Evolutionary conservation across 2,113 vertebrate genomes (phyloP).

Genomic region (Nanorana parkeri): DNA sequence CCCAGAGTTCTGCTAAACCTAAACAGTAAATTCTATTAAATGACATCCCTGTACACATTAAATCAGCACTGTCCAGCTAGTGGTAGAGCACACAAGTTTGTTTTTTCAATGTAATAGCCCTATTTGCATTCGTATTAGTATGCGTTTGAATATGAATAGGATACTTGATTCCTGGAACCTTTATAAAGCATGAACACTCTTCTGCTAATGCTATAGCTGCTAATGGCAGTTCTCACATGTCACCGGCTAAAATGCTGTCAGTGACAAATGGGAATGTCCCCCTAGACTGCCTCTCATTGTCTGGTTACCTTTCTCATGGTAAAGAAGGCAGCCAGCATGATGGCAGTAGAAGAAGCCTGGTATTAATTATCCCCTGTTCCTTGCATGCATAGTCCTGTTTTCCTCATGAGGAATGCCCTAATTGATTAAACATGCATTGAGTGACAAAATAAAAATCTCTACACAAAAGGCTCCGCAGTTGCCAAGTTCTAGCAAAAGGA

Average conservation of each 20-base stretch:
- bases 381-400: not conserved
- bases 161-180: too few species aligned
- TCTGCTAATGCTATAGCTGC: too few species aligned
- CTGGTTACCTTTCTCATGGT: not conserved
- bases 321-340: not conserved
- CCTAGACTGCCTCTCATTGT: not conserved
- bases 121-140: not conserved
- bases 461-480: not conserved
- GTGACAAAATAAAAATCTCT: not conserved
- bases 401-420: not conserved
- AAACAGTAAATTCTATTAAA: not conserved
- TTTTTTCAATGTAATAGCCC: not conserved
- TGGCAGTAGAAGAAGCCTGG: not conserved
- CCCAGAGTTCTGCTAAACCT: too few species aligned
- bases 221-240: not conserved
- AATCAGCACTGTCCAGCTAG: not conserved
- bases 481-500: not conserved
- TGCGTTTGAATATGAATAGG: not conserved
- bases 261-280: not conserved
- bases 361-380: constrained; percentile 31
- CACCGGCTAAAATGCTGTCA: not conserved
- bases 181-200: too few species aligned
- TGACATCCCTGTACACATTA: not conserved
- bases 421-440: constrained; percentile 21
- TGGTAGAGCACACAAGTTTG: not conserved